Conservation (phyloP, 2,113 vertebrate species). For the Chloebia gouldiae region DNA sequence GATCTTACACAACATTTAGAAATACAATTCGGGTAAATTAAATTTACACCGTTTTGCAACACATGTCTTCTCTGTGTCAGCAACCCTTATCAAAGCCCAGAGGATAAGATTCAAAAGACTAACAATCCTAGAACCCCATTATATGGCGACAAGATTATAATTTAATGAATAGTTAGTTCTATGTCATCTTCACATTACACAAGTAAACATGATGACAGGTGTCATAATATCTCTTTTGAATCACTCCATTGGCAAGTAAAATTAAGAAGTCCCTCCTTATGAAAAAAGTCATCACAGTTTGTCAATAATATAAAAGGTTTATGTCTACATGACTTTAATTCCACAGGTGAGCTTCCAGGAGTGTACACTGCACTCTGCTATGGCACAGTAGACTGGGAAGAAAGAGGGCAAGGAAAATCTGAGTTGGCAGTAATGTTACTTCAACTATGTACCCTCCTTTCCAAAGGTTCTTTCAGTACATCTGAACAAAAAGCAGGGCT, state of each 20-base stretch:
- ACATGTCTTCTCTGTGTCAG: background rate
- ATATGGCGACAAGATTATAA: background rate
- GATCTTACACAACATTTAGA: background rate
- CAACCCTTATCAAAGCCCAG: background rate
- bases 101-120: background rate
- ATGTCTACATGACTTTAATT: background rate
- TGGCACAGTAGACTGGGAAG: background rate
- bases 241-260: background rate
- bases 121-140: background rate
- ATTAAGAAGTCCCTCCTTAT: background rate
- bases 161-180: background rate
- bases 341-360: background rate
- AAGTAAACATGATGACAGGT: background rate
- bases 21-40: background rate
- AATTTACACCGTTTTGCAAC: background rate
- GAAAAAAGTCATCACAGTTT: background rate
- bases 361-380: background rate
- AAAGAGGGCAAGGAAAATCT: background rate
- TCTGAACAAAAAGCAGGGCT: rapidly evolving
- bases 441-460: background rate
- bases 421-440: background rate
- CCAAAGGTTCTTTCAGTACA: background rate
- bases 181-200: background rate
- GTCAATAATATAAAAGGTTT: background rate
- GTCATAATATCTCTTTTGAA: background rate